These are phyloP conservation scores for Apostichopus japonicus DNA, from an alignment of 35 echinoderm and acorn worm species.

Conservation along the genomic window DNA sequence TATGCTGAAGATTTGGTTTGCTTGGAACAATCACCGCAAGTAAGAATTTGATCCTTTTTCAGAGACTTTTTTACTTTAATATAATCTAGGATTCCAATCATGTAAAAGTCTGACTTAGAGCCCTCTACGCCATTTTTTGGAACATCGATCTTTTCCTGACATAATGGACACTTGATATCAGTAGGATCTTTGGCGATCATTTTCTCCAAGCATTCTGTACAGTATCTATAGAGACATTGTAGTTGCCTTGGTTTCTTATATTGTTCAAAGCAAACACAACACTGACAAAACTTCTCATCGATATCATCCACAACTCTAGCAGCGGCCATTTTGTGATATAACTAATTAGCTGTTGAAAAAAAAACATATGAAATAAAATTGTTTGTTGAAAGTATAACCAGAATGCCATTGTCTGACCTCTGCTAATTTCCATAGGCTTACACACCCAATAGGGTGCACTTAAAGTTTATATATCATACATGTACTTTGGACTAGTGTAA, in stretches of 20 bases:
- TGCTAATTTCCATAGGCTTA: too few relatives aligned
- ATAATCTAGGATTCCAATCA: background rate
- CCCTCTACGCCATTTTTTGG: constrained; percentile 4
- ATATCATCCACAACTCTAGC: background rate
- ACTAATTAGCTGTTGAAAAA: too few relatives aligned
- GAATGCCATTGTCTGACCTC: too few relatives aligned
- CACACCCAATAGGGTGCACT: too few relatives aligned
- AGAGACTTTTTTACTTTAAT: background rate
- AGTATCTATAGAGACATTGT: background rate
- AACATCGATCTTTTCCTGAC: background rate
- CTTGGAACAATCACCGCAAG: background rate
- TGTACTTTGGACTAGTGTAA: too few relatives aligned
- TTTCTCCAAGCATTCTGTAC: background rate
- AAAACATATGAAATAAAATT: too few relatives aligned
- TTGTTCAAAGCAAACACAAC: background rate
- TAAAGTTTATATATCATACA: too few relatives aligned
- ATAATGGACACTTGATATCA: background rate
- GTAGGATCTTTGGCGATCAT: background rate
- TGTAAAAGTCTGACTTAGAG: background rate
- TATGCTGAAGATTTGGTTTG: background rate
- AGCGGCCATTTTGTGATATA: too few relatives aligned
- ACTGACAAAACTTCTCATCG: background rate
- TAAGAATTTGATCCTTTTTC: background rate
- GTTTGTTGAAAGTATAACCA: too few relatives aligned
- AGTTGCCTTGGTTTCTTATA: background rate